A percentile compares a stretch with the other conserved stretches of the same genome.
Evolutionary conservation across 92 coral and sea anemone species (phyloP).

Genomic region (Heliopora coerulea): DNA sequence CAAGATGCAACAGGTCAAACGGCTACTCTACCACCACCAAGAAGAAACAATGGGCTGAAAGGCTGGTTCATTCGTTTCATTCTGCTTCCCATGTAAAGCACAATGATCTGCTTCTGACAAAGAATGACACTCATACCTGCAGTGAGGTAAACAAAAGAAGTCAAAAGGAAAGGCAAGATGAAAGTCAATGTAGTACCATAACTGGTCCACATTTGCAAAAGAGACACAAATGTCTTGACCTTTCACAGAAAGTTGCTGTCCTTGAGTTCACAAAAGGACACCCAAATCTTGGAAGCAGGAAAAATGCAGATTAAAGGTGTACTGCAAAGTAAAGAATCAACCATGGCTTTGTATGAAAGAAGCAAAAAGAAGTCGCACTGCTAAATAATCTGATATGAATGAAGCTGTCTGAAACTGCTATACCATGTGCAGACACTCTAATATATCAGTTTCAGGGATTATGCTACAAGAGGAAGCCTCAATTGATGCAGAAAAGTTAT

Average conservation of each 20-base stretch:
- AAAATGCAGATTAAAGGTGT: slow-evolving; percentile 41
- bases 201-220: slow-evolving; percentile 40
- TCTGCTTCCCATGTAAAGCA: slow-evolving; percentile 37
- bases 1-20: no score
- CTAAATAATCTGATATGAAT: slow-evolving; percentile 46
- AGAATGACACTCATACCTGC: slow-evolving; percentile 4
- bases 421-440: slow-evolving; percentile 45
- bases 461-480: slow-evolving; percentile 52
- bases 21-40: slow-evolving; percentile 43
- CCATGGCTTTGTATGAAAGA: slow-evolving; percentile 30
- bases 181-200: slow-evolving; percentile 23
- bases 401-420: slow-evolving; percentile 52
- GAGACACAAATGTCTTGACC: slow-evolving; percentile 50
- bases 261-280: slow-evolving; percentile 43
- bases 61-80: slow-evolving; percentile 41
- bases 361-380: slow-evolving; percentile 31
- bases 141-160: not conserved
- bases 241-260: slow-evolving; percentile 40
- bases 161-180: slow-evolving; percentile 26
- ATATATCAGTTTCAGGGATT: slow-evolving; percentile 38
- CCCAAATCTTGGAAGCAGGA: slow-evolving; percentile 49
- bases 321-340: slow-evolving; percentile 4
- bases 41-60: slow-evolving; percentile 12
- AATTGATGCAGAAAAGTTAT: slow-evolving; percentile 42
- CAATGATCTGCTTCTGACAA: slow-evolving; percentile 14